phyloP scores from a whole-genome alignment of 2,888 invertebrate species.

The Disparrhopalites patrizii region DNA sequence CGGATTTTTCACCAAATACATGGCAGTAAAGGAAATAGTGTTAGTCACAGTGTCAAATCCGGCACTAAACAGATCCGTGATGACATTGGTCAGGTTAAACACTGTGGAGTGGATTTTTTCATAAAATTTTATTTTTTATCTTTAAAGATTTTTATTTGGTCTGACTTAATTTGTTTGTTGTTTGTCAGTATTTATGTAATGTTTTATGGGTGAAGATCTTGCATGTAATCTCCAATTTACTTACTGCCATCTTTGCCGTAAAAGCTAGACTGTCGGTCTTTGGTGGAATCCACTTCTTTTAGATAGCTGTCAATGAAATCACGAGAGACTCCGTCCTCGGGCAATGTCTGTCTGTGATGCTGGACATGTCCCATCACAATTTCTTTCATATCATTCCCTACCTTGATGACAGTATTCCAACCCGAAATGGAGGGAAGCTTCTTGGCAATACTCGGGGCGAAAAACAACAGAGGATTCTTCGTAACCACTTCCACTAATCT shows the following conservation, averaged over 20 bases:
- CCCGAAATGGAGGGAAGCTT: background rate
- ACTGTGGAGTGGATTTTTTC: too few relatives aligned
- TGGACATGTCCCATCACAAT: background rate
- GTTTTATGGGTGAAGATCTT: too few relatives aligned
- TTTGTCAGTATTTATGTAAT: too few relatives aligned
- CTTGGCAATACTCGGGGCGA: background rate
- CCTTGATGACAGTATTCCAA: background rate
- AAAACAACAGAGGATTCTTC: background rate
- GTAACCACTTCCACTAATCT: background rate
- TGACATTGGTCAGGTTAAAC: slow-evolving; percentile 18
- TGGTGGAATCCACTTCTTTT: background rate
- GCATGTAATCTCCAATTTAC: too few relatives aligned
- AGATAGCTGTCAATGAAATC: slow-evolving; percentile 17
- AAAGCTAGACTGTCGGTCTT: slow-evolving; percentile 4
- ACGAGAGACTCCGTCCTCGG: background rate
- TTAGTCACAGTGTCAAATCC: slow-evolving; percentile 25
- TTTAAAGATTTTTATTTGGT: too few relatives aligned
- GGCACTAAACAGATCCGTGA: slow-evolving; percentile 32
- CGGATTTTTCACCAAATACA: slow-evolving; percentile 28
- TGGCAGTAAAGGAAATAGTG: slow-evolving; percentile 25
- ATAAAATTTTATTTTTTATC: too few relatives aligned
- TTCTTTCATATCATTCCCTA: background rate
- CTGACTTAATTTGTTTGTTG: too few relatives aligned
- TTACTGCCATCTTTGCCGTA: background rate
- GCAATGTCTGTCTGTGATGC: background rate